These are phyloP conservation scores for Vidua chalybeata DNA, from an alignment of 2,113 vertebrate genomes.

Conservation along the genomic window DNA sequence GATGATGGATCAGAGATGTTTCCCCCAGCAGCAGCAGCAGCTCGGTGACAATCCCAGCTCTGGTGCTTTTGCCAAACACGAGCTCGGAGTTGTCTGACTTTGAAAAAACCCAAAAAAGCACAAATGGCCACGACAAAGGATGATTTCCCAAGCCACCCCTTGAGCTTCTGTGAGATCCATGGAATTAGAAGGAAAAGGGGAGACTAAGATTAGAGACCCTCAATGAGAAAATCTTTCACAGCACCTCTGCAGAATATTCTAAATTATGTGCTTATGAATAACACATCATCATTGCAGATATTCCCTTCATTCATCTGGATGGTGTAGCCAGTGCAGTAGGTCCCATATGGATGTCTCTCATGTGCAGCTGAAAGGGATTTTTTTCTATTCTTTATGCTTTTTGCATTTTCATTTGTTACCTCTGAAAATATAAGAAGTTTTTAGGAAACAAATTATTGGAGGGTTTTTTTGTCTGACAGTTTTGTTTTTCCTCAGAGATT, in stretches of 20 bases:
- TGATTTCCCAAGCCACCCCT: neutral
- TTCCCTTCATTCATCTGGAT: neutral
- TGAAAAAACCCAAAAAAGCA: neutral
- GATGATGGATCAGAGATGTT: neutral
- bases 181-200: neutral
- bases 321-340: neutral
- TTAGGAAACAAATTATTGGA: neutral
- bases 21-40: neutral
- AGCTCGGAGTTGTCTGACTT: neutral
- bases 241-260: neutral
- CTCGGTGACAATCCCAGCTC: neutral
- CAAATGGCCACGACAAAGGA: neutral
- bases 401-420: neutral
- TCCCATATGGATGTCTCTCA: neutral
- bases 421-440: neutral
- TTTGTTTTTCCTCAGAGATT: neutral
- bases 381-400: neutral
- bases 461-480: neutral
- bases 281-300: neutral
- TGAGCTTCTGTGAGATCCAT: neutral
- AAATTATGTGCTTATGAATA: neutral
- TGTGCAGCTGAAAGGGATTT: neutral
- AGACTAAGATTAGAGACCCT: neutral
- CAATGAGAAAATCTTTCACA: neutral
- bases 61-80: neutral